Evolutionary conservation across 2,797 vertebrate species (phyloP).

Genomic region (Aphelocoma californica): DNA sequence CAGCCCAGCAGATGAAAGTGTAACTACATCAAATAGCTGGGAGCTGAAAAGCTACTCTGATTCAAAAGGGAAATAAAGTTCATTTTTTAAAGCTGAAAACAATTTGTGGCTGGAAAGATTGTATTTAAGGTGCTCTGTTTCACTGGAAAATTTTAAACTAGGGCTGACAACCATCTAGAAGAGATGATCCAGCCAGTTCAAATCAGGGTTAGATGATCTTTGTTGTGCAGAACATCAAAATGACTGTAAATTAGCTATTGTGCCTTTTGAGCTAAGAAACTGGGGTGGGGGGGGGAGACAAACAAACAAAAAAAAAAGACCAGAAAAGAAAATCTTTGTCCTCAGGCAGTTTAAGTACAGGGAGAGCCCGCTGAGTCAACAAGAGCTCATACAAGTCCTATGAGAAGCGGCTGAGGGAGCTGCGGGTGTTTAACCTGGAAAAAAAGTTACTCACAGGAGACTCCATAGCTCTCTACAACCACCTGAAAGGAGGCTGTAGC

Average conservation of each 20-base stretch:
- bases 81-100: neutral
- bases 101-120: neutral
- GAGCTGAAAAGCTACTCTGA: neutral
- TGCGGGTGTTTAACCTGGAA: neutral
- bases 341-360: neutral
- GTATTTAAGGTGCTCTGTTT: neutral
- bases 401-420: neutral
- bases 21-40: neutral
- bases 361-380: neutral
- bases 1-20: neutral
- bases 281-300: rapidly evolving
- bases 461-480: rapidly evolving
- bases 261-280: neutral
- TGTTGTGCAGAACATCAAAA: neutral
- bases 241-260: neutral
- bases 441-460: no score
- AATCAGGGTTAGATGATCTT: neutral
- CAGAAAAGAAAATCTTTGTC: neutral
- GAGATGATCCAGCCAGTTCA: neutral
- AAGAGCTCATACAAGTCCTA: neutral
- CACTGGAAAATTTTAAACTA: neutral
- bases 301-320: no score
- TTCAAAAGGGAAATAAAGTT: neutral
- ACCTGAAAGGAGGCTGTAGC: neutral
- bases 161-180: neutral